Conservation (phyloP, 2,113 vertebrate genomes). For the Rana temporaria region DNA sequence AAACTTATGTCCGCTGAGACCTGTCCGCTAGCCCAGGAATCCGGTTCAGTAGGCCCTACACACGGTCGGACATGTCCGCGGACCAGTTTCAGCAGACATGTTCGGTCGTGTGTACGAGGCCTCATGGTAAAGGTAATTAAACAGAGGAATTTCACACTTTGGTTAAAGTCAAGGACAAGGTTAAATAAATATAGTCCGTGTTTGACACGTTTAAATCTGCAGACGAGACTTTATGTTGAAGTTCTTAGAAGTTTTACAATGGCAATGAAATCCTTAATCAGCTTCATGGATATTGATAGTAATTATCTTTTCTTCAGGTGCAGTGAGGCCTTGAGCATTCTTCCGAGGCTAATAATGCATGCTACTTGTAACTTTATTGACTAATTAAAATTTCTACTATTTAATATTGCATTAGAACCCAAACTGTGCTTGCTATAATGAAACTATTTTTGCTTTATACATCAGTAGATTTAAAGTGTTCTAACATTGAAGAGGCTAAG, state of each 20-base stretch:
- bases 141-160: not conserved
- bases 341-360: conserved; percentile 39
- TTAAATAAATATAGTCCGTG: conserved; percentile 37
- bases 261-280: conserved; percentile 45
- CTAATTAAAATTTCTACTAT: conserved; percentile 48
- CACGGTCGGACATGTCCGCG: too few species aligned
- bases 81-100: too few species aligned
- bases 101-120: too few species aligned
- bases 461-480: not conserved
- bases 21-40: too few species aligned
- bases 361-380: conserved; percentile 44
- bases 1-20: too few species aligned
- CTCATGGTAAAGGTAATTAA: not conserved
- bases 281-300: conserved; percentile 45
- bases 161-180: conserved; percentile 10
- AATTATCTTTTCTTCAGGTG: conserved; percentile 49
- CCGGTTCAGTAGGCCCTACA: too few species aligned
- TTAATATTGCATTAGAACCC: conserved; percentile 46
- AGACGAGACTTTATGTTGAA: conserved; percentile 26
- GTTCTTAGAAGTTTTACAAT: conserved; percentile 50
- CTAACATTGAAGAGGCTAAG: not conserved
- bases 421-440: conserved; percentile 26
- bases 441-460: not conserved
- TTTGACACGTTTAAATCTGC: conserved; percentile 24
- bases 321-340: conserved; percentile 21